phyloP scores from a whole-genome alignment of 2,113 vertebrate genomes.

The Cyanoramphus novaezelandiae region DNA sequence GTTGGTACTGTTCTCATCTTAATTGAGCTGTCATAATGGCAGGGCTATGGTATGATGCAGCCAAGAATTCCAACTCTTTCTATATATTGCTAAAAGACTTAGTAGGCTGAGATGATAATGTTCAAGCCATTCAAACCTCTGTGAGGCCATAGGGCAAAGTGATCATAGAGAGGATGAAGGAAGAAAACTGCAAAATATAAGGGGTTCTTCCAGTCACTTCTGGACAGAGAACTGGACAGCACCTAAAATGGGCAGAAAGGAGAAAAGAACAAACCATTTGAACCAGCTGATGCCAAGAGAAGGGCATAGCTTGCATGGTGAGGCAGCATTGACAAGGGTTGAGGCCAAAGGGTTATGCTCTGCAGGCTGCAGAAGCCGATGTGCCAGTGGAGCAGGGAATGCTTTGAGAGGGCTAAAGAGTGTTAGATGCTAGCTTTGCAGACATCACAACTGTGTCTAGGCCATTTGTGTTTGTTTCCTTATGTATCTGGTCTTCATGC shows the following conservation, averaged over 20 bases:
- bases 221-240: not conserved
- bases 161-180: not conserved
- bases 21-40: not conserved
- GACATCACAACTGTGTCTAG: not conserved
- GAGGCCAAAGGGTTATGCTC: not conserved
- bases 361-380: not conserved
- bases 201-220: not conserved
- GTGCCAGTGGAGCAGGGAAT: not conserved
- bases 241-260: not conserved
- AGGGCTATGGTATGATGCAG: not conserved
- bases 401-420: not conserved
- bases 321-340: not conserved
- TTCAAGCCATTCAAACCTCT: not conserved
- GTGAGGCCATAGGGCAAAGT: not conserved
- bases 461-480: not conserved
- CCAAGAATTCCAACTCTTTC: not conserved
- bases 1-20: not conserved
- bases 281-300: not conserved
- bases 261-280: rapidly evolving
- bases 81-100: not conserved
- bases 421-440: not conserved
- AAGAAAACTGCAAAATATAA: not conserved
- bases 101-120: not conserved
- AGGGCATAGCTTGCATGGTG: not conserved
- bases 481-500: not conserved